These are phyloP conservation scores for Drosophila tsacasi DNA, from an alignment of 1,140 invertebrate species.

Conservation along the genomic window DNA sequence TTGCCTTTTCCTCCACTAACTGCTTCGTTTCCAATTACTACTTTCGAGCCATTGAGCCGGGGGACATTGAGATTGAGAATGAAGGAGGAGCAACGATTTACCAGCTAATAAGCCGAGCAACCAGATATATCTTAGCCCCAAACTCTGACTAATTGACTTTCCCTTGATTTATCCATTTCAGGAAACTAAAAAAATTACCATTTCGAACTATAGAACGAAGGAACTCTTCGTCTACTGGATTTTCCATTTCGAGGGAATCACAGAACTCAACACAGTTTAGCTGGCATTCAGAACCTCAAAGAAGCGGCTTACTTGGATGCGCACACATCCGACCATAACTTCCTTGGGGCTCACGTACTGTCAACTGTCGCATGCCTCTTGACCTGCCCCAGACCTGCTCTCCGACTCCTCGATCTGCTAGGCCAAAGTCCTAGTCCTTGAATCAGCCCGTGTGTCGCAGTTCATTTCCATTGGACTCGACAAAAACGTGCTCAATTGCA, in stretches of 20 bases:
- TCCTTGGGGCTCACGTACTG: conserved; percentile 74
- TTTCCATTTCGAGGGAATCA: conserved; percentile 6
- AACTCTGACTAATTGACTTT: neutral
- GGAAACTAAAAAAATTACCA: neutral
- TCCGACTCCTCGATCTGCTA: neutral
- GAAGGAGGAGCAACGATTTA: too few species aligned
- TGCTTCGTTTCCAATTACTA: conserved; percentile 61
- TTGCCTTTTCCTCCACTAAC: conserved; percentile 1
- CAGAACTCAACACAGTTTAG: neutral
- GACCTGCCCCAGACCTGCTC: conserved; percentile 39
- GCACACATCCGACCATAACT: conserved; percentile 43
- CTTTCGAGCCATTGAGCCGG: conserved; percentile 49
- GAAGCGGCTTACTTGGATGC: conserved; percentile 6
- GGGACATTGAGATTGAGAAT: neutral
- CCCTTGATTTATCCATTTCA: neutral
- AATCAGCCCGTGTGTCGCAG: conserved; percentile 66
- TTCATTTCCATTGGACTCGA: conserved; percentile 74
- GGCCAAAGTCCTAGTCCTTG: neutral
- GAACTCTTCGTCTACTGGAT: neutral
- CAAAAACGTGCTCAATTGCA: conserved; percentile 84
- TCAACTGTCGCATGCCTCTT: conserved; percentile 56
- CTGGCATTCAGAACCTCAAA: conserved; percentile 11
- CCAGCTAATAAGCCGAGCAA: conserved; percentile 5
- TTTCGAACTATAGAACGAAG: too few species aligned
- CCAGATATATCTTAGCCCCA: neutral